Conservation (phyloP, 2,888 invertebrate genomes). For the Acrocyrtus sp. region DNA sequence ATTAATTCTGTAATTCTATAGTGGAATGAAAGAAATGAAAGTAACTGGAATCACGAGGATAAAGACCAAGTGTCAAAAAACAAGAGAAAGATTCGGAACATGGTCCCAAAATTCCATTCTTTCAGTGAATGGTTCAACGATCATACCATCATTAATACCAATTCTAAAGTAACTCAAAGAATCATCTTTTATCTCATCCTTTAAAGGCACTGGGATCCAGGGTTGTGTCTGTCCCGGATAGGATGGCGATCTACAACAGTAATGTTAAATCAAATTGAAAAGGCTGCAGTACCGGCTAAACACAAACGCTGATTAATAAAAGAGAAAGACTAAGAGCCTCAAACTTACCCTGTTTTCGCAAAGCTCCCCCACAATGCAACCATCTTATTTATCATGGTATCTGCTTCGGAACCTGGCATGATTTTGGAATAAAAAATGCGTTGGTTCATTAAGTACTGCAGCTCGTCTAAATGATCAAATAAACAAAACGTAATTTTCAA, state of each 20-base stretch:
- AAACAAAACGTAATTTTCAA: slow-evolving; percentile 1
- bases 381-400: slow-evolving; percentile 49
- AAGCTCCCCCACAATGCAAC: slow-evolving; percentile 45
- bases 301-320: too few species aligned
- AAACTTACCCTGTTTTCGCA: slow-evolving; percentile 44
- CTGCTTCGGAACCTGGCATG: slow-evolving; percentile 37
- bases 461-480: slow-evolving; percentile 52
- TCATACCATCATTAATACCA: slow-evolving; percentile 14
- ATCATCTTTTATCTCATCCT: slow-evolving; percentile 18
- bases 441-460: slow-evolving; percentile 55
- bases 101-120: slow-evolving; percentile 54
- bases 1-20: too few species aligned
- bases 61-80: slow-evolving; percentile 42
- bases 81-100: slow-evolving; percentile 21
- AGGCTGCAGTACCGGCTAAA: too few species aligned
- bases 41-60: too few species aligned
- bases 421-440: slow-evolving; percentile 50
- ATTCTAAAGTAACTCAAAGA: slow-evolving; percentile 27
- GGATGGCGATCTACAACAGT: slow-evolving; percentile 12
- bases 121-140: slow-evolving; percentile 37
- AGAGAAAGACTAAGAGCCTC: too few species aligned
- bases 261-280: too few species aligned
- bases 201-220: slow-evolving; percentile 20
- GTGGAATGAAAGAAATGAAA: too few species aligned
- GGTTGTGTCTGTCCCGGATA: slow-evolving; percentile 6